phyloP scores from a whole-genome alignment of 1,140 invertebrate genomes.

The Zaprionus gabonicus region DNA sequence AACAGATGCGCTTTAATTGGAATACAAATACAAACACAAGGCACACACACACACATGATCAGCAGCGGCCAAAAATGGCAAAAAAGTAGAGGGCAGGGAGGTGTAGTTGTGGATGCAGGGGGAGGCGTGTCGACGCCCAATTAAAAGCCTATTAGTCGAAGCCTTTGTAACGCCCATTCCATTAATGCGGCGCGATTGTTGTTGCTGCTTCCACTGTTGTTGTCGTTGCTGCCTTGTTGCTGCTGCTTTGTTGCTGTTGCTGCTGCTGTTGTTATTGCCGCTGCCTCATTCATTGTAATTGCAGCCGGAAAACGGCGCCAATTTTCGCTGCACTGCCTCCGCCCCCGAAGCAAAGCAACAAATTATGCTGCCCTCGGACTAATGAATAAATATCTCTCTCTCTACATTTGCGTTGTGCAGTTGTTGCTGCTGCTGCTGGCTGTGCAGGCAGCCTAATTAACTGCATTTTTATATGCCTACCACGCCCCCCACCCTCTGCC shows the following conservation, averaged over 20 bases:
- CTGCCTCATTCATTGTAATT: conserved; percentile 34
- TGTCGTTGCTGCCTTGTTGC: conserved; percentile 14
- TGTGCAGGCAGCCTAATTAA: conserved; percentile 33
- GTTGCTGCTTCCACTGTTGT: not conserved
- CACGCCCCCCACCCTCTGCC: not conserved
- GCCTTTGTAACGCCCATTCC: not conserved
- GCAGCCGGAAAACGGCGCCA: conserved; percentile 36
- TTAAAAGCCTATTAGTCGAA: conserved; percentile 73
- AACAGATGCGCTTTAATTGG: conserved; percentile 75
- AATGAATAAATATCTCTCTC: conserved; percentile 70
- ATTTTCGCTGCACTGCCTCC: conserved; percentile 27
- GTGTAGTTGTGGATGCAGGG: not conserved
- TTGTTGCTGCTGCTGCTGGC: not conserved
- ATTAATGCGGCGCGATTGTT: conserved; percentile 1
- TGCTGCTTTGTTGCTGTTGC: conserved; percentile 8
- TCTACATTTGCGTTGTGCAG: conserved; percentile 2
- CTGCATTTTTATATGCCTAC: conserved; percentile 27
- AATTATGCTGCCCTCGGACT: conserved; percentile 65
- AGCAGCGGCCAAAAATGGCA: conserved; percentile 15
- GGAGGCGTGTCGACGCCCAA: conserved; percentile 44
- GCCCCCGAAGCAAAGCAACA: conserved; percentile 50
- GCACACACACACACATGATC: conserved; percentile 24
- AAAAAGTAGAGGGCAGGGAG: conserved; percentile 11
- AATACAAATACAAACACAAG: conserved; percentile 50
- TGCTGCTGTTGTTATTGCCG: conserved; percentile 15